These are phyloP conservation scores for Icerya purchasi DNA, from an alignment of 2,888 invertebrate species.

Conservation along the genomic window DNA sequence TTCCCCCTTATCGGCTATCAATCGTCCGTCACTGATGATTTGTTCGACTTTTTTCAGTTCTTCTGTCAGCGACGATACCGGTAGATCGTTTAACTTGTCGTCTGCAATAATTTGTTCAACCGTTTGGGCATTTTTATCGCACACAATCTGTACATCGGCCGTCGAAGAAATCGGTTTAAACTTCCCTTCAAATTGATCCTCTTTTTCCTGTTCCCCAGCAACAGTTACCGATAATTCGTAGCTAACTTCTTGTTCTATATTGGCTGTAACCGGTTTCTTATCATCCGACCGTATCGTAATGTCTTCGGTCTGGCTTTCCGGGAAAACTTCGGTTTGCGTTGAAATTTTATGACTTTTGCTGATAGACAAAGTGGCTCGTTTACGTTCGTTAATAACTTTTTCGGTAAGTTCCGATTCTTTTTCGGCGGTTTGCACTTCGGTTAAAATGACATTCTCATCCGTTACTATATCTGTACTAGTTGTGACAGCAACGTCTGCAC, in stretches of 20 bases:
- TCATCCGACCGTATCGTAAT: slow-evolving; percentile 22
- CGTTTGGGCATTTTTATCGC: slow-evolving; percentile 23
- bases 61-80: too few relatives aligned
- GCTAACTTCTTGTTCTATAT: slow-evolving; percentile 19
- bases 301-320: slow-evolving; percentile 23
- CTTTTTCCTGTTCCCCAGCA: slow-evolving; percentile 23
- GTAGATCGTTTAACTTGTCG: slow-evolving; percentile 23
- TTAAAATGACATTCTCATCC: slow-evolving; percentile 22
- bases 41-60: too few relatives aligned
- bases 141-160: slow-evolving; percentile 23
- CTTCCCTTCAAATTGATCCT: slow-evolving; percentile 23
- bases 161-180: slow-evolving; percentile 22
- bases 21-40: too few relatives aligned
- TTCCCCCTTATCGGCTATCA: too few relatives aligned
- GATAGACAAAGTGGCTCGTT: slow-evolving; percentile 25
- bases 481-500: too few relatives aligned
- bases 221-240: slow-evolving; percentile 22
- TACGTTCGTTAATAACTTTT: slow-evolving; percentile 22
- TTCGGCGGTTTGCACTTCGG: slow-evolving; percentile 28
- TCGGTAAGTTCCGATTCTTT: slow-evolving; percentile 25
- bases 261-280: slow-evolving; percentile 22
- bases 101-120: slow-evolving; percentile 24
- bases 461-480: not conserved
- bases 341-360: slow-evolving; percentile 27
- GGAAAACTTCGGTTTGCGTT: slow-evolving; percentile 25